These are phyloP conservation scores for Gnathonemus longibarbis DNA, from an alignment of 2,113 vertebrate genomes.

Conservation along the genomic window DNA sequence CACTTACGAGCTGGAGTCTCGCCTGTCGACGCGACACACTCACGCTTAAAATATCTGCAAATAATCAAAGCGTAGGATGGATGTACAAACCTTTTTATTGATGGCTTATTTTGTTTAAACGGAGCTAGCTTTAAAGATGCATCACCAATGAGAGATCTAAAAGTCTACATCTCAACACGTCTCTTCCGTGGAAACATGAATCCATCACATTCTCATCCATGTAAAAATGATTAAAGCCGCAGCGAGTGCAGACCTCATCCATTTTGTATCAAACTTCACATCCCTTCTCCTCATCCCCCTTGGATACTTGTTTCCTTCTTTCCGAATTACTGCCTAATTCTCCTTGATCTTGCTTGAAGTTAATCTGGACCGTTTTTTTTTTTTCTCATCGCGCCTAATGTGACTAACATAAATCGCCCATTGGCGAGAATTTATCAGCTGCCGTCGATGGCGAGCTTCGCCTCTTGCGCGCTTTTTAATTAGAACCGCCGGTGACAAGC, in stretches of 20 bases:
- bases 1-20: background rate
- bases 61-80: background rate
- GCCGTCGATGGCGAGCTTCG: background rate
- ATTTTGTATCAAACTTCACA: background rate
- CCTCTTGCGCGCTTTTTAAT: constrained; percentile 49
- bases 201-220: background rate
- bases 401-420: constrained; percentile 19
- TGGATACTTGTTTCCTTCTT: background rate
- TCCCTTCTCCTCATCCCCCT: background rate
- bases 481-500: constrained; percentile 53
- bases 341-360: constrained; percentile 14
- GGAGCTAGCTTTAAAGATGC: background rate
- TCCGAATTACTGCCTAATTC: background rate
- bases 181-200: background rate
- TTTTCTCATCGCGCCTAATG: background rate
- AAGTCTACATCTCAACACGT: background rate
- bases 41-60: background rate
- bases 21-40: background rate
- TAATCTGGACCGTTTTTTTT: constrained; percentile 15
- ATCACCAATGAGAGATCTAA: background rate
- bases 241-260: background rate
- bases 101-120: background rate
- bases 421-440: constrained; percentile 21
- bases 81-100: background rate
- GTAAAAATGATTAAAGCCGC: constrained; percentile 13